phyloP scores from a whole-genome alignment of 2,113 vertebrate species.

The Zosterops hypoxanthus region DNA sequence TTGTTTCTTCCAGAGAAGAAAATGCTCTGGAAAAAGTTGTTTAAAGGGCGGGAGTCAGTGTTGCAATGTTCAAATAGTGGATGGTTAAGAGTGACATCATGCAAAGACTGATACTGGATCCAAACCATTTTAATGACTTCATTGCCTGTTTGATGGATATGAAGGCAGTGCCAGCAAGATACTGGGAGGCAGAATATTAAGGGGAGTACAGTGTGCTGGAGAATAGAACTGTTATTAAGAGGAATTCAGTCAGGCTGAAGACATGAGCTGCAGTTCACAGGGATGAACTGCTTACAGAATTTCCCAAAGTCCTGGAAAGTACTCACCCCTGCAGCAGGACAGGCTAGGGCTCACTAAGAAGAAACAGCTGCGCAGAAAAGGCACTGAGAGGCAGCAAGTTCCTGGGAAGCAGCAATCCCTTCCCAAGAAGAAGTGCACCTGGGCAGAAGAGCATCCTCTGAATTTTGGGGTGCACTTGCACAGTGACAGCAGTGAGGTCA shows the following conservation, averaged over 20 bases:
- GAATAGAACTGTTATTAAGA: neutral
- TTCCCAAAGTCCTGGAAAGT: neutral
- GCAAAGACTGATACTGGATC: neutral
- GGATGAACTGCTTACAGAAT: fast-evolving
- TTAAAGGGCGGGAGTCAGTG: neutral
- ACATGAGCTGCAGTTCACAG: neutral
- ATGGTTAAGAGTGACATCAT: neutral
- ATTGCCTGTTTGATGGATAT: no score
- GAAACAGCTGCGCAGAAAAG: neutral
- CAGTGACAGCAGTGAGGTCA: neutral
- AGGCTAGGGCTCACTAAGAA: neutral
- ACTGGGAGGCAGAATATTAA: fast-evolving
- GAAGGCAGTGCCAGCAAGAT: neutral
- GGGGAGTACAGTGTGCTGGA: fast-evolving
- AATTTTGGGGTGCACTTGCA: neutral
- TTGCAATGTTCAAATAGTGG: neutral
- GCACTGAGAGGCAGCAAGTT: neutral
- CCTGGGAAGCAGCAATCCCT: neutral
- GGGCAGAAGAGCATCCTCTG: neutral
- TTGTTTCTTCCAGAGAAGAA: neutral
- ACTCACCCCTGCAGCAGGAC: neutral
- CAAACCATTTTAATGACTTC: neutral
- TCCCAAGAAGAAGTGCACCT: neutral
- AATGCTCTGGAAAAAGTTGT: neutral
- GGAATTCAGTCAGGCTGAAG: neutral